Evolutionary conservation across 2,888 invertebrate species (phyloP).

Genomic region (Chrysolina oricalcia): DNA sequence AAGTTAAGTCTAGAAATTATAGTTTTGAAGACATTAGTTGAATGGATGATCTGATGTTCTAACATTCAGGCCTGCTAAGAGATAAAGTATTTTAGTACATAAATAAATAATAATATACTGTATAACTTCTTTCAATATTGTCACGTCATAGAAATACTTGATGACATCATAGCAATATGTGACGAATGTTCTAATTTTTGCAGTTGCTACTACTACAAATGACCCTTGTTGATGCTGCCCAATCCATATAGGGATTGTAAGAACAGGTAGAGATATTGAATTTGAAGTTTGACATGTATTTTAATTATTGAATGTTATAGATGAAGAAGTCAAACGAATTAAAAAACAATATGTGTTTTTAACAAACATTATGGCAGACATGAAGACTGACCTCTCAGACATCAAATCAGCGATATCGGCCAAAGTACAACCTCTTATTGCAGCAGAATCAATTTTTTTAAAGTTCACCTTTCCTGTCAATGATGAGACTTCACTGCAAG

Average conservation of each 20-base stretch:
- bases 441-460: too few species aligned
- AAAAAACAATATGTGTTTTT: slow-evolving; percentile 3
- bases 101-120: slow-evolving; percentile 1
- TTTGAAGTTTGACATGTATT: not conserved
- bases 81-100: not conserved
- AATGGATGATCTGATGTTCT: not conserved
- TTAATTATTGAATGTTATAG: not conserved
- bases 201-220: not conserved
- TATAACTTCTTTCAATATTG: too few species aligned
- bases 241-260: too few species aligned
- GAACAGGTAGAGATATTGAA: not conserved
- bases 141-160: too few species aligned
- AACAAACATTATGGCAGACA: too few species aligned
- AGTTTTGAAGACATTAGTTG: too few species aligned
- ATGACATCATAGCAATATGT: not conserved
- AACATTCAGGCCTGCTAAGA: not conserved
- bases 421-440: too few species aligned
- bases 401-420: too few species aligned
- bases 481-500: too few species aligned
- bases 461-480: too few species aligned
- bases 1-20: too few species aligned
- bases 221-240: slow-evolving; percentile 4
- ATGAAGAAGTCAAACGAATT: not conserved
- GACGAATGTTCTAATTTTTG: not conserved
- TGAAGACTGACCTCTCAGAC: too few species aligned